Percentiles rank a stretch among this genome's conserved stretches.
phyloP scores from a whole-genome alignment of 2,888 invertebrate genomes.

The Agrilus cyanescens region DNA sequence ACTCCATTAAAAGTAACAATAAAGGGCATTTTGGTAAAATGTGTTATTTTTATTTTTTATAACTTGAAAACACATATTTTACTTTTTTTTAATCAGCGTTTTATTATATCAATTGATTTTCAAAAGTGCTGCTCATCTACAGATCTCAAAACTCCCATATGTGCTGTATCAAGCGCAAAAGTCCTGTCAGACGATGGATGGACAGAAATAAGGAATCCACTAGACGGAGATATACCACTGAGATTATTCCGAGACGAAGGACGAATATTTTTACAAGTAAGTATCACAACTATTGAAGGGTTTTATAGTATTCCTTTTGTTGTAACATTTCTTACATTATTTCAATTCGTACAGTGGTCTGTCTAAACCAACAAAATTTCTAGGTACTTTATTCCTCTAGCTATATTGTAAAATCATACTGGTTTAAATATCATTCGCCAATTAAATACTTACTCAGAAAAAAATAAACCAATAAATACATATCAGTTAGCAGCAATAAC shows the following conservation, averaged over 20 bases:
- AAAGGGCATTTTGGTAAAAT: too few species aligned
- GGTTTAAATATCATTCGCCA: too few species aligned
- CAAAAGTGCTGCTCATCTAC: conserved; percentile 7
- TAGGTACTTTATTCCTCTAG: too few species aligned
- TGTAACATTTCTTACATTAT: too few species aligned
- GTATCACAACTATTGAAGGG: conserved; percentile 1
- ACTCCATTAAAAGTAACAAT: too few species aligned
- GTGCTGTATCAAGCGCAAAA: conserved; percentile 76
- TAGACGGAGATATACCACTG: conserved; percentile 70
- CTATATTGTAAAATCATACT: too few species aligned
- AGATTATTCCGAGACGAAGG: conserved; percentile 71
- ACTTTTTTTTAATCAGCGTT: too few species aligned
- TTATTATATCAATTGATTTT: neutral
- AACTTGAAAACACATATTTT: too few species aligned
- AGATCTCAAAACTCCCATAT: conserved; percentile 71
- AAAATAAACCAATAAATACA: neutral
- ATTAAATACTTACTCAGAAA: too few species aligned
- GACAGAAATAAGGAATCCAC: conserved; percentile 64
- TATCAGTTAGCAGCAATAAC: neutral
- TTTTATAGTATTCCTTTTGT: neutral
- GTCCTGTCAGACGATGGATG: conserved; percentile 70
- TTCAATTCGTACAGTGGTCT: too few species aligned
- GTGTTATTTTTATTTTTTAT: too few species aligned
- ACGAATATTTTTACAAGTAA: conserved; percentile 67
- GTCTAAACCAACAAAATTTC: too few species aligned